These are phyloP conservation scores for Melitaea cinxia DNA, from an alignment of 1,140 invertebrate species.

Conservation along the genomic window DNA sequence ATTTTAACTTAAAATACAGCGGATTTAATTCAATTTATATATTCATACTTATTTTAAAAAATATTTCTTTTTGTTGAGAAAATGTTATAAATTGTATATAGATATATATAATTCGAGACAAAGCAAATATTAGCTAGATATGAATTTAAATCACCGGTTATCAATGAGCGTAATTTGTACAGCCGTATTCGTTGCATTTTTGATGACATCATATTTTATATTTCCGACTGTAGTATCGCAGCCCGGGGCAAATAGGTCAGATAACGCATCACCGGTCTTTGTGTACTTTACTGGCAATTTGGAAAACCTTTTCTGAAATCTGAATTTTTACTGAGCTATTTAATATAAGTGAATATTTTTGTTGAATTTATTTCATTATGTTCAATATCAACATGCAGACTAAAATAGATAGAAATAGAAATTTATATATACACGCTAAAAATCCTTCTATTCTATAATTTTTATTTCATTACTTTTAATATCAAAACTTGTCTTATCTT, in stretches of 20 bases:
- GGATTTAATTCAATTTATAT: no score
- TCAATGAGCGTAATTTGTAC: constrained; percentile 14
- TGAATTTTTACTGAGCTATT: constrained; percentile 3
- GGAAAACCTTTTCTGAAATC: constrained; percentile 5
- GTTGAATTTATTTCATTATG: background rate
- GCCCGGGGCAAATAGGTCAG: constrained; percentile 31
- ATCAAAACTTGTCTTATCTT: no score
- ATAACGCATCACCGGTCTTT: constrained; percentile 38
- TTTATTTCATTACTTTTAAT: no score
- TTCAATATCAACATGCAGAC: background rate
- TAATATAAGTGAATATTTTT: background rate
- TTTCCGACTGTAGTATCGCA: constrained; percentile 39
- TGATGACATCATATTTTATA: constrained; percentile 51
- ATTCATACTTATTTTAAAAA: no score
- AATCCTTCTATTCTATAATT: no score
- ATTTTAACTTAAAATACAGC: no score
- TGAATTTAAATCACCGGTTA: background rate
- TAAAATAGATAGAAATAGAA: no score
- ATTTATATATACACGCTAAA: no score
- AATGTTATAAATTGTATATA: no score
- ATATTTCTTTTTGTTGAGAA: no score
- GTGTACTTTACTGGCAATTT: constrained; percentile 30
- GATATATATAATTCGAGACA: no score
- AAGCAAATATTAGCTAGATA: constrained; percentile 1
- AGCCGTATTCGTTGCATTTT: constrained; percentile 31